Evolutionary conservation across 2,113 vertebrate genomes (phyloP).

Genomic region (Tapirus terrestris): DNA sequence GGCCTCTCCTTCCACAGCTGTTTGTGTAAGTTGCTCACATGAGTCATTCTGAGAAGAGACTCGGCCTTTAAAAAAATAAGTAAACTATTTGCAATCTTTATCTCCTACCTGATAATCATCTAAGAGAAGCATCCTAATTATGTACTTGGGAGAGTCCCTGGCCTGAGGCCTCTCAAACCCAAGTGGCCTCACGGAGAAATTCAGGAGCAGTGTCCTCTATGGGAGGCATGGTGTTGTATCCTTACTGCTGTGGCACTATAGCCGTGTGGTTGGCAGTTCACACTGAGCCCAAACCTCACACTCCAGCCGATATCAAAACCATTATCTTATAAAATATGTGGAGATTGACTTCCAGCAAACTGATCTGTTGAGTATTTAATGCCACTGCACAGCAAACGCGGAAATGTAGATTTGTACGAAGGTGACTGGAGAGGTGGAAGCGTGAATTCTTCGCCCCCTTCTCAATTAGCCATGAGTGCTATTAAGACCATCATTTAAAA

Average conservation of each 20-base stretch:
- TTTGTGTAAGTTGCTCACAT: slow-evolving; percentile 60
- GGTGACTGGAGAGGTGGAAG: background rate
- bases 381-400: background rate
- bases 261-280: background rate
- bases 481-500: background rate
- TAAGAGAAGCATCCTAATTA: slow-evolving; percentile 62
- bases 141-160: slow-evolving; percentile 48
- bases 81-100: slow-evolving; percentile 67
- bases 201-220: slow-evolving; percentile 53
- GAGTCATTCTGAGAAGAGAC: slow-evolving; percentile 65
- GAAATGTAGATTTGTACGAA: background rate
- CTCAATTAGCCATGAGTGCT: background rate
- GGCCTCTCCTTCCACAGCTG: slow-evolving; percentile 44
- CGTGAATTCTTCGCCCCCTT: background rate
- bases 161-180: slow-evolving; percentile 66
- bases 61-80: slow-evolving; percentile 40
- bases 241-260: slow-evolving; percentile 33
- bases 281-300: background rate
- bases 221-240: slow-evolving; percentile 40
- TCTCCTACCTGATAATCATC: slow-evolving; percentile 70
- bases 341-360: background rate
- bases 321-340: background rate
- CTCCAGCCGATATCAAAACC: background rate
- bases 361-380: background rate
- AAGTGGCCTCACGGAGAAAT: background rate